Evolutionary conservation across 2,797 vertebrate species (phyloP).

Genomic region (Martes flavigula): DNA sequence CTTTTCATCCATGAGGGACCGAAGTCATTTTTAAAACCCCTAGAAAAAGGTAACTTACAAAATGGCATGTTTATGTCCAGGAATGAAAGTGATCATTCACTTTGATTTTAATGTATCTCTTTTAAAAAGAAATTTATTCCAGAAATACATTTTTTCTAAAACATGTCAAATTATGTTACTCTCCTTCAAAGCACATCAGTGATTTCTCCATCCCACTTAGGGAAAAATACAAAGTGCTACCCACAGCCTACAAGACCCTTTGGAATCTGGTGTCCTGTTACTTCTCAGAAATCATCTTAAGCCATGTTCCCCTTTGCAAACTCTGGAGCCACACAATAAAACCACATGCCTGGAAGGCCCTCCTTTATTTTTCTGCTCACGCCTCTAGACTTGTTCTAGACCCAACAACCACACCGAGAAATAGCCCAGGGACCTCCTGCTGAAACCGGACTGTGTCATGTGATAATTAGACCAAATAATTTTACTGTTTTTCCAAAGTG

Average conservation of each 20-base stretch:
- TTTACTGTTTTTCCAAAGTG: background rate
- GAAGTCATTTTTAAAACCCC: background rate
- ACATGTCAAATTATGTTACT: constrained; percentile 40
- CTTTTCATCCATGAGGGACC: background rate
- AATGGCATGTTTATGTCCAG: background rate
- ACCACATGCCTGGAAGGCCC: background rate
- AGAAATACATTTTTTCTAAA: constrained; percentile 8
- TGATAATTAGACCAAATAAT: background rate
- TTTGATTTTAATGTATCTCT: constrained; percentile 34
- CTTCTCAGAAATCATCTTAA: background rate
- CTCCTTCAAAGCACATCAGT: background rate
- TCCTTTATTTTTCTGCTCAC: rapidly evolving
- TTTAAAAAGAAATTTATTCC: constrained; percentile 32
- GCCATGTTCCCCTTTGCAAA: rapidly evolving
- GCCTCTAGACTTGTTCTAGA: background rate
- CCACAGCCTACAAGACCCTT: background rate
- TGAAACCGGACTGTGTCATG: background rate
- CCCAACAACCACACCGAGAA: background rate
- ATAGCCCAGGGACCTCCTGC: rapidly evolving
- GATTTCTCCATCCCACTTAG: background rate
- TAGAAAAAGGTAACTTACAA: constrained; percentile 7
- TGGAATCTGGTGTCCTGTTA: background rate
- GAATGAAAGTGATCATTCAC: background rate
- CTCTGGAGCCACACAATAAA: background rate
- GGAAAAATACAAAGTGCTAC: background rate